Base-by-base conservation (phyloP, 1,140 invertebrate species). In the Drosophila carrolli region DNA sequence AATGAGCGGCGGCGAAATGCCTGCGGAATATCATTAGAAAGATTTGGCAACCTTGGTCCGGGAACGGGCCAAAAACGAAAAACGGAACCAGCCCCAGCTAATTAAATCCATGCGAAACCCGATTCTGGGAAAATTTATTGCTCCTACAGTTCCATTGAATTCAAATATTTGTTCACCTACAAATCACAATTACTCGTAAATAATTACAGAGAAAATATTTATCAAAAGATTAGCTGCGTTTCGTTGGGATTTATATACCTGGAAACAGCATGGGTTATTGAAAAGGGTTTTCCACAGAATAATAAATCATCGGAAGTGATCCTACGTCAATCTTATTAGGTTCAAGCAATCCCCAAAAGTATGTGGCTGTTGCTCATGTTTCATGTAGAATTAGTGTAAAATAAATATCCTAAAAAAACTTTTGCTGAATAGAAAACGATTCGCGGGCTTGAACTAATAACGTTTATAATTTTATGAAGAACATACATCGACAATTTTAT, bases 91-190 rank as follows among this genome's bases (percentile, higher is more conserved):
- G 47, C 59, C 40, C 23, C 46, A 51, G 50, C 66, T 85, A 88
- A 85, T 85, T 85, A 82, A 78, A 88, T 57, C 78, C 75, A 86
- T 88, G 73, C 81, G 82, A 77, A 53, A 44, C 32, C 72, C 78
- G 50, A 81, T 77, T 81, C 56, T 32, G 51, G 46, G 53, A 75
- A 81, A 85, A 88, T 85, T 85, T 85, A 85, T 88, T 47, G 82
- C 75, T 54, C 56, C 72, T 61, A 75, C 47, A 68, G 58, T 85
- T 88, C 73, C 75, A 88, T 65, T 60, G 78, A 85, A 85, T 63
- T 40, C 66, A 75, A 88, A 86, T 85, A 72, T 75, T 82, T 88
- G 61, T 47, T 40, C 38, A 37, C 13, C 35, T 58, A 48, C 59
- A 70, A 77, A 70, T 79, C 53, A 72, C 48, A 56, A 48, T 43